Evolutionary conservation across 2,113 vertebrate species (phyloP).

Genomic region (Notothenia coriiceps): DNA sequence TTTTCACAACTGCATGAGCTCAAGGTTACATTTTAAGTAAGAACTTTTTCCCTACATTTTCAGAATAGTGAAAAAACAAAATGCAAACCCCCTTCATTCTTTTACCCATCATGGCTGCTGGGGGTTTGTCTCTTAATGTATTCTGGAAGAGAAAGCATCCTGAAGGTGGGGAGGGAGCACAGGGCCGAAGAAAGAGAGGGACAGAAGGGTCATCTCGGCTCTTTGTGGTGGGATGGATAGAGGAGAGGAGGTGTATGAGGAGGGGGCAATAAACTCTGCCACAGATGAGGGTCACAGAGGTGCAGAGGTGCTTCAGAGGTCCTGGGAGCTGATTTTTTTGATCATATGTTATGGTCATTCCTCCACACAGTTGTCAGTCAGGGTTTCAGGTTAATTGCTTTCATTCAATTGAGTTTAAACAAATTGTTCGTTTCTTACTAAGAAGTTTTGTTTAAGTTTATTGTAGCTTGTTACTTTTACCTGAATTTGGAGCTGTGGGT

Average conservation of each 20-base stretch:
- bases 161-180: slow-evolving; percentile 74
- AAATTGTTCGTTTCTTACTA: background rate
- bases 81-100: slow-evolving; percentile 25
- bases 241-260: slow-evolving; percentile 55
- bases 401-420: background rate
- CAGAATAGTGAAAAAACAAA: background rate
- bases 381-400: background rate
- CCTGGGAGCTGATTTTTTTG: slow-evolving; percentile 66
- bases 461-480: background rate
- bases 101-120: slow-evolving; percentile 45
- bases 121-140: slow-evolving; percentile 69
- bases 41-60: background rate
- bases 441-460: background rate
- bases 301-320: slow-evolving; percentile 77
- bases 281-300: slow-evolving; percentile 73
- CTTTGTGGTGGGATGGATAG: slow-evolving; percentile 77
- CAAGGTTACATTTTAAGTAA: slow-evolving; percentile 33
- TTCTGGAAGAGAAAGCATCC: slow-evolving; percentile 80
- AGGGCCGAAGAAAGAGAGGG: slow-evolving; percentile 68
- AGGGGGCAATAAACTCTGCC: slow-evolving; percentile 73
- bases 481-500: background rate
- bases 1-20: background rate
- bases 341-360: background rate
- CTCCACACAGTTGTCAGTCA: background rate
- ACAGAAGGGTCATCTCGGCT: slow-evolving; percentile 82